A percentile compares a stretch with the other conserved stretches of the same genome.
phyloP scores from a whole-genome alignment of 2,113 vertebrate species.

The Calypte anna region DNA sequence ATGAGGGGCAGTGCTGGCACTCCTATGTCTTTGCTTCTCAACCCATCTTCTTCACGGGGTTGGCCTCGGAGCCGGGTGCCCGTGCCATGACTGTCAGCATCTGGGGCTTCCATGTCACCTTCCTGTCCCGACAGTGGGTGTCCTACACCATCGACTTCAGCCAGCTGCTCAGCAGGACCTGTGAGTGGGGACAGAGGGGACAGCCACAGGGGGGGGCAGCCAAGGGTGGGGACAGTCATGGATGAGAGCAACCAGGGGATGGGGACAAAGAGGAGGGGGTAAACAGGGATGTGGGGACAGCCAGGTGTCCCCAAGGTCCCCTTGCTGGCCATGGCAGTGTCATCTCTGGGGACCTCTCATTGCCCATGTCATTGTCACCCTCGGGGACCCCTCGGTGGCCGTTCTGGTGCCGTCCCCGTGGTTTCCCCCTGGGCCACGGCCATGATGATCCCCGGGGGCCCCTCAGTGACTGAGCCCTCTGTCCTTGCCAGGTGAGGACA shows the following conservation, averaged over 20 bases:
- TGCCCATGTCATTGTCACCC: too few species aligned
- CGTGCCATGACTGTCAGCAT: conserved; percentile 92
- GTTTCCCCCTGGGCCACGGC: too few species aligned
- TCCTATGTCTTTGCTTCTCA: conserved; percentile 82
- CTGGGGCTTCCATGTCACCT: conserved; percentile 87
- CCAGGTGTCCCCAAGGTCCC: too few species aligned
- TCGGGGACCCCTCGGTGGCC: too few species aligned
- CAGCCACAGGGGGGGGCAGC: neutral
- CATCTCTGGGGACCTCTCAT: too few species aligned
- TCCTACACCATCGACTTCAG: conserved; percentile 93
- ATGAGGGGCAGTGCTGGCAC: conserved; percentile 94
- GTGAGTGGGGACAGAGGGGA: conserved; percentile 70
- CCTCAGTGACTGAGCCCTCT: neutral
- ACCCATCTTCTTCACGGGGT: conserved; percentile 88
- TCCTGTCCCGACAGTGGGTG: conserved; percentile 84
- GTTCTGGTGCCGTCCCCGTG: too few species aligned
- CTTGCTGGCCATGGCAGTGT: too few species aligned
- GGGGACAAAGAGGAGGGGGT: neutral
- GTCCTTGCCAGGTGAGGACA: conserved; percentile 77
- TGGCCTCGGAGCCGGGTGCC: conserved; percentile 91
- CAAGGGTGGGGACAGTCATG: neutral
- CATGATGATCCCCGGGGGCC: too few species aligned
- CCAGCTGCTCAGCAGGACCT: conserved; percentile 84
- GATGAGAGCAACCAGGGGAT: too few species aligned
- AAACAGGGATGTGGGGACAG: too few species aligned